Percentiles rank a stretch among this genome's conserved stretches.
Conservation (phyloP, 2,113 vertebrate species). For the Pollimyrus isidori region DNA sequence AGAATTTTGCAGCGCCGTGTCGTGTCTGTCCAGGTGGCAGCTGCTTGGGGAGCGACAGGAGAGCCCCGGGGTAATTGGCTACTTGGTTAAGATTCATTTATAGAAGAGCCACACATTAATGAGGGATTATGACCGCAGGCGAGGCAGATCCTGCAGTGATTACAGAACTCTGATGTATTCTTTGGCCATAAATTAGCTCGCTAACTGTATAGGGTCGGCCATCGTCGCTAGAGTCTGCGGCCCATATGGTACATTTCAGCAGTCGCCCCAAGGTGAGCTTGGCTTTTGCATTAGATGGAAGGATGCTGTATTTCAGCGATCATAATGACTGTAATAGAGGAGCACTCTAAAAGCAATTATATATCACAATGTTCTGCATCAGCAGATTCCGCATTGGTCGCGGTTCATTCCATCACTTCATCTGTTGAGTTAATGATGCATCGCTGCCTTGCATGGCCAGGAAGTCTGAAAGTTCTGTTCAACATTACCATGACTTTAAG, state of each 20-base stretch:
- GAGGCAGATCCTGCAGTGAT: not conserved
- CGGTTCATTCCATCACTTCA: not conserved
- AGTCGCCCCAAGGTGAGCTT: not conserved
- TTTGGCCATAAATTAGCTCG: not conserved
- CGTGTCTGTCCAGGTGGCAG: not conserved
- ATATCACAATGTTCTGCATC: not conserved
- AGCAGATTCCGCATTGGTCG: not conserved
- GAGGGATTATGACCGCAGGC: not conserved
- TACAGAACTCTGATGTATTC: not conserved
- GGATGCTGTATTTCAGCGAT: not conserved
- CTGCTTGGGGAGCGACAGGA: not conserved
- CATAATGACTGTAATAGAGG: not conserved
- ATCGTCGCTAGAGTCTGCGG: not conserved
- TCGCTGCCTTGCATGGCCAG: not conserved
- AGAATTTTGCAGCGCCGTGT: not conserved
- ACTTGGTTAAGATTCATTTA: not conserved
- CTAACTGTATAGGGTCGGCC: not conserved
- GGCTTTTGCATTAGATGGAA: not conserved
- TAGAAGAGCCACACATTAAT: not conserved
- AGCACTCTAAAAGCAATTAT: not conserved
- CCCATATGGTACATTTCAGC: not conserved
- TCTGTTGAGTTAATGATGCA: not conserved
- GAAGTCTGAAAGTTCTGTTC: not conserved
- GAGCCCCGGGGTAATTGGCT: constrained; percentile 1
- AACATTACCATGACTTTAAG: not conserved